These are phyloP conservation scores for Neodon shergylaensis DNA, from an alignment of 2,113 vertebrate genomes.

Conservation along the genomic window DNA sequence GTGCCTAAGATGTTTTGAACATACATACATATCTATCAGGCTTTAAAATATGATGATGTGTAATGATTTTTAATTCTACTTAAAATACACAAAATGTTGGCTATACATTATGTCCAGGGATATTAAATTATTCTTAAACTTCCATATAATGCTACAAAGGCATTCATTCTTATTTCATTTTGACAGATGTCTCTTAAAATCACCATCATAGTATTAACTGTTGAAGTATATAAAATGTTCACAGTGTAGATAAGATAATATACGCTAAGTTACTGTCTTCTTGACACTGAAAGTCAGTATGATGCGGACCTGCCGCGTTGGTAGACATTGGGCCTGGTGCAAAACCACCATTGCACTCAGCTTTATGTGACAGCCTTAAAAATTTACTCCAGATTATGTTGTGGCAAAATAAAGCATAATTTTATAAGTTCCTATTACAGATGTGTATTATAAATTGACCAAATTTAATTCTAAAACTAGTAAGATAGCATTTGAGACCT, in stretches of 20 bases:
- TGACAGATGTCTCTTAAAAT: slow-evolving; percentile 55
- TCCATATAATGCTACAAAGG: not conserved
- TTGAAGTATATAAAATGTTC: slow-evolving; percentile 69
- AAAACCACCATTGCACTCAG: not conserved
- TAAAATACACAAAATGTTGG: slow-evolving; percentile 36
- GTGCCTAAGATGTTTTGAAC: slow-evolving; percentile 44
- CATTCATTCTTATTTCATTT: slow-evolving; percentile 38
- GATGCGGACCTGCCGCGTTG: slow-evolving; percentile 57
- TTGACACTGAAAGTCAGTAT: slow-evolving; percentile 76
- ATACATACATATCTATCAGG: not conserved
- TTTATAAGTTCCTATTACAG: slow-evolving; percentile 34
- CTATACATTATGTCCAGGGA: not conserved
- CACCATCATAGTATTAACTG: slow-evolving; percentile 18
- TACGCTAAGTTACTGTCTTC: slow-evolving; percentile 17
- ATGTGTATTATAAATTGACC: not conserved
- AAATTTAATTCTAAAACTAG: slow-evolving; percentile 62
- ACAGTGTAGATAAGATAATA: slow-evolving; percentile 62
- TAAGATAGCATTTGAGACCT: not conserved
- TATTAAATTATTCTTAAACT: slow-evolving; percentile 18
- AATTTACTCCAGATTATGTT: slow-evolving; percentile 21
- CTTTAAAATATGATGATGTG: slow-evolving; percentile 38
- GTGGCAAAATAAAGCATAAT: not conserved
- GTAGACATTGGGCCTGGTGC: slow-evolving; percentile 4
- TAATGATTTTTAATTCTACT: slow-evolving; percentile 50
- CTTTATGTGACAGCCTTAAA: slow-evolving; percentile 29